Evolutionary conservation across 2,888 invertebrate species (phyloP).

Genomic region (Stenodera caucasica): DNA sequence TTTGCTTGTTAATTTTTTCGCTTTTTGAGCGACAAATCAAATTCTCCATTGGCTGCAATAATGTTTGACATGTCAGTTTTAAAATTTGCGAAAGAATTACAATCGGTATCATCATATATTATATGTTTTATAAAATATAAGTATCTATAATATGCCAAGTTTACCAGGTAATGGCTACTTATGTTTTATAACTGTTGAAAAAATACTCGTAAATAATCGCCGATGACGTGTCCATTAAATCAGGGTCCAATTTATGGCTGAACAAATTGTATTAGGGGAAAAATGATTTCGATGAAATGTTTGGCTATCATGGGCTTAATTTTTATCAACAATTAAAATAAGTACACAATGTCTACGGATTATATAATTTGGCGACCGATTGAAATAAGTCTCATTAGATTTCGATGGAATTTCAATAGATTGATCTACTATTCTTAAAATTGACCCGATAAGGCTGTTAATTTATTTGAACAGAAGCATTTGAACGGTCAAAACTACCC

Average conservation of each 20-base stretch:
- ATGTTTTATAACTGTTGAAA: conserved; percentile 51
- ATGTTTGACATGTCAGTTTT: conserved; percentile 38
- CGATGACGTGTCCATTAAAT: conserved; percentile 53
- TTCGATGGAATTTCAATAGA: too few species aligned
- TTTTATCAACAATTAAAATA: background rate
- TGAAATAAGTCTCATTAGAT: too few species aligned
- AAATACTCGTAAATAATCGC: conserved; percentile 49
- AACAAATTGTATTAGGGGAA: conserved; percentile 45
- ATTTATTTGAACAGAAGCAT: too few species aligned
- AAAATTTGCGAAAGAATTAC: conserved; percentile 32
- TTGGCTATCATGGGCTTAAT: background rate
- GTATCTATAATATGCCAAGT: conserved; percentile 33
- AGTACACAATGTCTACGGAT: too few species aligned
- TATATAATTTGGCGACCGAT: too few species aligned
- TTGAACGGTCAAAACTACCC: too few species aligned
- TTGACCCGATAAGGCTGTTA: too few species aligned
- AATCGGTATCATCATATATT: conserved; percentile 20
- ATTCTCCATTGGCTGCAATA: conserved; percentile 14
- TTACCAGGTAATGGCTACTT: conserved; percentile 49
- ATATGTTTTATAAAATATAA: conserved; percentile 26
- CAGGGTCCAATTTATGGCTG: conserved; percentile 50
- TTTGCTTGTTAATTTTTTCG: background rate
- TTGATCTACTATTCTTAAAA: too few species aligned
- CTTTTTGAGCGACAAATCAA: conserved; percentile 20
- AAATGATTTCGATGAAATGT: conserved; percentile 39